A percentile compares a stretch with the other conserved stretches of the same genome.
Conservation (phyloP, 2,797 vertebrate species). For the Sebastes jordani region DNA sequence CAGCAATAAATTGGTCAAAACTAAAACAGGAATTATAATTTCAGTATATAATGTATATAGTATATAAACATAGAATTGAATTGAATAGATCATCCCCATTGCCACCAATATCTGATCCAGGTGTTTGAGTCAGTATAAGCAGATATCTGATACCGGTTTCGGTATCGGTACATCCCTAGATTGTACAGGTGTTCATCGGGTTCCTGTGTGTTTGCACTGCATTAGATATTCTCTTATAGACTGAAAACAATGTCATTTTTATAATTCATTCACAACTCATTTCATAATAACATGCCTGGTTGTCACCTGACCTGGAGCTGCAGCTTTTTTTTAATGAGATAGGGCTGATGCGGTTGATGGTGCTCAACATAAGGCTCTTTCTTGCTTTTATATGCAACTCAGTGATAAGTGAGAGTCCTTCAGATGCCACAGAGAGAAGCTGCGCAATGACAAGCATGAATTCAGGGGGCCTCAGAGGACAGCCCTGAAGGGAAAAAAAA, state of each 20-base stretch:
- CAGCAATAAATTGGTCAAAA: too few species aligned
- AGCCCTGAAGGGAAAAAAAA: slow-evolving; percentile 21
- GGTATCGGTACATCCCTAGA: neutral
- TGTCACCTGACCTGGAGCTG: slow-evolving; percentile 31
- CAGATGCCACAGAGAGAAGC: slow-evolving; percentile 61
- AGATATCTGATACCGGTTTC: too few species aligned
- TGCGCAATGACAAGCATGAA: slow-evolving; percentile 67
- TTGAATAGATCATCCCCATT: too few species aligned
- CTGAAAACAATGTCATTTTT: neutral
- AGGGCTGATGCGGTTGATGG: neutral
- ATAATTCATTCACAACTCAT: slow-evolving; percentile 9
- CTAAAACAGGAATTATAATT: too few species aligned
- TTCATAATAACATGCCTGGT: neutral
- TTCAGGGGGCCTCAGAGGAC: slow-evolving; percentile 61
- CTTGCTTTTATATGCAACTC: slow-evolving; percentile 20
- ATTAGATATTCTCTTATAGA: neutral
- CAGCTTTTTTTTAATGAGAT: neutral
- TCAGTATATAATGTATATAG: too few species aligned
- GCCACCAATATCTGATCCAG: too few species aligned
- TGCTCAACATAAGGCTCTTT: slow-evolving; percentile 9
- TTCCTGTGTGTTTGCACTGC: neutral
- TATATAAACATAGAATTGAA: too few species aligned
- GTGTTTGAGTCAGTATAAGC: too few species aligned
- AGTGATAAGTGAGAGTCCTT: slow-evolving; percentile 49
- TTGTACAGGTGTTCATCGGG: neutral